phyloP scores from a whole-genome alignment of 2,797 vertebrate species.

The Hippoglossus hippoglossus region DNA sequence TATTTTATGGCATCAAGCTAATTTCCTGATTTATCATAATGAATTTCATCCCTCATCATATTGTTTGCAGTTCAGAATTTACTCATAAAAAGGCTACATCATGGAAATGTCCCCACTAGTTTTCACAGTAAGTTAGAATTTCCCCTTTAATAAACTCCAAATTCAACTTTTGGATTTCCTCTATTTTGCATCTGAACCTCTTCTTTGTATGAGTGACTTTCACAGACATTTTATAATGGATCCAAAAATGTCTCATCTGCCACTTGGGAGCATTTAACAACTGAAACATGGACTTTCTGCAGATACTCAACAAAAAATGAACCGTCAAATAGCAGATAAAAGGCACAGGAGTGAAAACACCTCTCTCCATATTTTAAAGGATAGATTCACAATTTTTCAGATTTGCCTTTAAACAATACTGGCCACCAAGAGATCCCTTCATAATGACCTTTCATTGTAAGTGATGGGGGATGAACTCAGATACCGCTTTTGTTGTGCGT shows the following conservation, averaged over 20 bases:
- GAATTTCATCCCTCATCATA: background rate
- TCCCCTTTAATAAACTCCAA: background rate
- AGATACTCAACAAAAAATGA: background rate
- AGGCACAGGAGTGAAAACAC: slow-evolving; percentile 20
- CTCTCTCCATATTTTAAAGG: slow-evolving; percentile 8
- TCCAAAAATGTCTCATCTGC: background rate
- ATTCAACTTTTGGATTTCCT: slow-evolving; percentile 42
- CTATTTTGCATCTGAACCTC: slow-evolving; percentile 25
- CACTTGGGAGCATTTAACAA: background rate
- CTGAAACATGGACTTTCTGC: background rate
- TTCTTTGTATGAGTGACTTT: slow-evolving; percentile 5
- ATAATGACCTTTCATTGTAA: background rate
- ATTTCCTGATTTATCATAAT: background rate
- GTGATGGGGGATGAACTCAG: background rate
- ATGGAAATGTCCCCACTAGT: background rate
- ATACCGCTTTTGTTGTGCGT: too few relatives aligned
- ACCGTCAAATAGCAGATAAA: slow-evolving; percentile 2
- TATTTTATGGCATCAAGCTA: background rate
- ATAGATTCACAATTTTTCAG: background rate
- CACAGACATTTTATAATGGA: background rate
- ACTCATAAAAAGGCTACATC: background rate
- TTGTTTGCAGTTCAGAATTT: background rate
- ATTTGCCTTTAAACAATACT: background rate
- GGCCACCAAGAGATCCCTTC: background rate
- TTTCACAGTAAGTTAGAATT: background rate